phyloP scores from a whole-genome alignment of 2,888 invertebrate genomes.

The Diaphora mendica region DNA sequence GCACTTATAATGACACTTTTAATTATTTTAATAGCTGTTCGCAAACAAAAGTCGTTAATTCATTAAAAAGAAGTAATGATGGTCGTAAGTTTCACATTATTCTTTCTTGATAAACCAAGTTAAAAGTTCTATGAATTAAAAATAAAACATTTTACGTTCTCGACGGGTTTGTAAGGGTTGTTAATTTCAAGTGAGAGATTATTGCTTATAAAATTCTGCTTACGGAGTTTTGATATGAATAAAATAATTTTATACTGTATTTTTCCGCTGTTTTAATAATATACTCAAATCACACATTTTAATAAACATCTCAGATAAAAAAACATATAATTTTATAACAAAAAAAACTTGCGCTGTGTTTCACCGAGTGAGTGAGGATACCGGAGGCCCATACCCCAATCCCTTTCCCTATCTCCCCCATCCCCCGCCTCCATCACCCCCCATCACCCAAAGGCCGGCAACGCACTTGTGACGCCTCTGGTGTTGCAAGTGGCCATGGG shows the following conservation, averaged over 20 bases:
- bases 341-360: too few relatives aligned
- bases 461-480: too few relatives aligned
- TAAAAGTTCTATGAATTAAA: slow-evolving; percentile 24
- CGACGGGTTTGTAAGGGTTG: neutral
- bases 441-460: too few relatives aligned
- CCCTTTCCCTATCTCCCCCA: too few relatives aligned
- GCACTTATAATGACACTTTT: slow-evolving; percentile 84
- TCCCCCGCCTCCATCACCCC: too few relatives aligned
- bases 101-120: slow-evolving; percentile 49
- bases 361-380: too few relatives aligned
- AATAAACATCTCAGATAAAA: too few relatives aligned
- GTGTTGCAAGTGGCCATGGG: too few relatives aligned
- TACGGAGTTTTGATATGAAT: neutral
- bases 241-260: neutral
- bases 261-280: neutral
- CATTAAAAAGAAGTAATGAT: slow-evolving; percentile 81
- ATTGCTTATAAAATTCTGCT: neutral
- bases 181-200: neutral
- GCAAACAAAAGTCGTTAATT: slow-evolving; percentile 82
- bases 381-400: too few relatives aligned
- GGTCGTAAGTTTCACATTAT: slow-evolving; percentile 55
- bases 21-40: slow-evolving; percentile 84
- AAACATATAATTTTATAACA: too few relatives aligned
- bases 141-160: slow-evolving; percentile 6
- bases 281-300: neutral